Percentiles rank a stretch among this genome's conserved stretches.
Conservation (phyloP, 2,888 invertebrate genomes). For the Harpagoxenus sublaevis region DNA sequence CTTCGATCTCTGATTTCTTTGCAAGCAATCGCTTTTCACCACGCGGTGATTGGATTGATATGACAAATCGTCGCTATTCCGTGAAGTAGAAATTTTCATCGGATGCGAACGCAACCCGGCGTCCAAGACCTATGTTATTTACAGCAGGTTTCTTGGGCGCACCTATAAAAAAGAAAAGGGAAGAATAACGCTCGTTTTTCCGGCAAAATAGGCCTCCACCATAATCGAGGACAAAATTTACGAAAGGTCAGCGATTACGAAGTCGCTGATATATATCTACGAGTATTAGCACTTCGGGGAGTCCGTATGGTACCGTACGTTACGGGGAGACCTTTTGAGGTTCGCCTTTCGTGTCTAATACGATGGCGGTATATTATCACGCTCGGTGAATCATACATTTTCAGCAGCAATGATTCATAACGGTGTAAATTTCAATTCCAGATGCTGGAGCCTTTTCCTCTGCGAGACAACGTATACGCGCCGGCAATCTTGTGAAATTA, state of each 20-base stretch:
- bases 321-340: constrained; percentile 38
- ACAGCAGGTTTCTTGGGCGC: not conserved
- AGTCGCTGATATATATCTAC: constrained; percentile 50
- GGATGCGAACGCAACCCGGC: not conserved
- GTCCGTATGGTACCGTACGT: constrained; percentile 28
- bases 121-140: constrained; percentile 31
- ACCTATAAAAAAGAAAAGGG: constrained; percentile 13
- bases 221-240: constrained; percentile 56
- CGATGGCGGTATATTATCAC: constrained; percentile 44
- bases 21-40: constrained; percentile 35
- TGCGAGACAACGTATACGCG: constrained; percentile 8
- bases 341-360: constrained; percentile 49
- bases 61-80: constrained; percentile 69
- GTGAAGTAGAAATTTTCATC: constrained; percentile 48
- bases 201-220: not conserved
- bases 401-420: constrained; percentile 49
- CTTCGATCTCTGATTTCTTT: constrained; percentile 77
- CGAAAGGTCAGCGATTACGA: constrained; percentile 50
- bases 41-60: constrained; percentile 38
- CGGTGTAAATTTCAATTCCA: constrained; percentile 51
- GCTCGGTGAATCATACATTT: constrained; percentile 47
- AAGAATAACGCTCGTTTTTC: not conserved
- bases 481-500: constrained; percentile 20
- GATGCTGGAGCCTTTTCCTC: not conserved
- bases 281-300: constrained; percentile 50